phyloP scores from a whole-genome alignment of 2,113 vertebrate species.

The Petaurus breviceps region DNA sequence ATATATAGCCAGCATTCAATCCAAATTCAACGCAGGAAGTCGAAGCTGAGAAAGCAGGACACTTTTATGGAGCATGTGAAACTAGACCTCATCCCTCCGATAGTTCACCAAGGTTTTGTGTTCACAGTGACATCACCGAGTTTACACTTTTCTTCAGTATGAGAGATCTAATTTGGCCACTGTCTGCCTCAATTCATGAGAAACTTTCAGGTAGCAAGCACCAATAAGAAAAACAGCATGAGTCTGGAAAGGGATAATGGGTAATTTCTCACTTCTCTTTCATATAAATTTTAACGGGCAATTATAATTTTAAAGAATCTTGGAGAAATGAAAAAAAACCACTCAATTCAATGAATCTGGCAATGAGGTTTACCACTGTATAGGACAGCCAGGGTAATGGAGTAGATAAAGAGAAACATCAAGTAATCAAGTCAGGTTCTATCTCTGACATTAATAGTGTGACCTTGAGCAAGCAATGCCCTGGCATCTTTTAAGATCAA shows the following conservation, averaged over 20 bases:
- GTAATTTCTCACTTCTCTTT: neutral
- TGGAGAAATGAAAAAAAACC: slow-evolving; percentile 23
- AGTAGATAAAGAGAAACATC: neutral
- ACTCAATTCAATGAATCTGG: neutral
- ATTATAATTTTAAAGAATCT: slow-evolving; percentile 19
- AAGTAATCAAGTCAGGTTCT: neutral
- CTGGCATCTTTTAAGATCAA: neutral
- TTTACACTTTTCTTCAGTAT: neutral
- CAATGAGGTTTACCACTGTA: slow-evolving; percentile 22
- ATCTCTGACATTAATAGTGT: neutral
- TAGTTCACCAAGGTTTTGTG: neutral
- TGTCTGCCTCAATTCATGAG: neutral
- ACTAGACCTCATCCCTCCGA: neutral
- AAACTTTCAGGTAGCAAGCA: slow-evolving; percentile 23
- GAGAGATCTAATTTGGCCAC: neutral
- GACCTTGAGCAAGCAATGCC: neutral
- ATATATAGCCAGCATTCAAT: neutral
- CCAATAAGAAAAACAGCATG: neutral
- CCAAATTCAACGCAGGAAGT: neutral
- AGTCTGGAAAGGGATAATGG: neutral
- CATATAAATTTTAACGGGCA: neutral
- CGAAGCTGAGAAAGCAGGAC: slow-evolving; percentile 10
- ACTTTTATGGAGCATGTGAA: neutral
- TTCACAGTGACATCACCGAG: neutral
- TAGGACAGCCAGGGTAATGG: neutral